phyloP scores from a whole-genome alignment of 1,140 invertebrate genomes.

The Euwallacea fornicatus region DNA sequence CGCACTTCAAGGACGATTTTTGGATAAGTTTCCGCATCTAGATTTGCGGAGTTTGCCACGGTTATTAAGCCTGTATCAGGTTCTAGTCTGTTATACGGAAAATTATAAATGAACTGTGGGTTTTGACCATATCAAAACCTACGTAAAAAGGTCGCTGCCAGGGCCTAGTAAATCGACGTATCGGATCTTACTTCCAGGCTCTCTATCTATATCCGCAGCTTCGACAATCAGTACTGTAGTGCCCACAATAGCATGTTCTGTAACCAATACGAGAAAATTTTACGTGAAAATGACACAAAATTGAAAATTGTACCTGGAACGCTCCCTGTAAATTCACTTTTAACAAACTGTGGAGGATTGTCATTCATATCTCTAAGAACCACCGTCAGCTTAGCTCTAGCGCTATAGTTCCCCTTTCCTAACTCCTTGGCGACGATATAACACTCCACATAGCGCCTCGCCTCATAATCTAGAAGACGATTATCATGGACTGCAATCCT shows the following conservation, averaged over 20 bases:
- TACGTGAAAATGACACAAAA: neutral
- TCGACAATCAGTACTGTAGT: slow-evolving; percentile 73
- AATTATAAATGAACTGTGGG: neutral
- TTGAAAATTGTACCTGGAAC: slow-evolving; percentile 23
- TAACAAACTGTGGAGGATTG: slow-evolving; percentile 79
- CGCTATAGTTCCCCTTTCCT: slow-evolving; percentile 71
- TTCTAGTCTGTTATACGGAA: slow-evolving; percentile 61
- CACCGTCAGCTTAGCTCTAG: slow-evolving; percentile 73
- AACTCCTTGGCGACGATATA: slow-evolving; percentile 81
- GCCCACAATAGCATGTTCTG: slow-evolving; percentile 37
- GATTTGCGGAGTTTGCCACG: slow-evolving; percentile 68
- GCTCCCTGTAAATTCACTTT: slow-evolving; percentile 65
- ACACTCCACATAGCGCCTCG: slow-evolving; percentile 69
- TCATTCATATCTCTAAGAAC: slow-evolving; percentile 88
- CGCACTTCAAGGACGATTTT: slow-evolving; percentile 79
- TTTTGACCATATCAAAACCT: neutral
- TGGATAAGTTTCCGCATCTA: slow-evolving; percentile 81
- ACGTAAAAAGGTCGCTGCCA: slow-evolving; percentile 39
- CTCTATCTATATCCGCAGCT: slow-evolving; percentile 76
- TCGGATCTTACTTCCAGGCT: slow-evolving; percentile 68
- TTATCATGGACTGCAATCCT: slow-evolving; percentile 80
- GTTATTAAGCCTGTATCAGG: slow-evolving; percentile 77
- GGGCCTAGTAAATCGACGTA: slow-evolving; percentile 62
- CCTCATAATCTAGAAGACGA: slow-evolving; percentile 80
- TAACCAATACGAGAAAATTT: neutral